These are phyloP conservation scores for Chymomyza amoena DNA, from an alignment of 2,888 invertebrate genomes.

Conservation along the genomic window DNA sequence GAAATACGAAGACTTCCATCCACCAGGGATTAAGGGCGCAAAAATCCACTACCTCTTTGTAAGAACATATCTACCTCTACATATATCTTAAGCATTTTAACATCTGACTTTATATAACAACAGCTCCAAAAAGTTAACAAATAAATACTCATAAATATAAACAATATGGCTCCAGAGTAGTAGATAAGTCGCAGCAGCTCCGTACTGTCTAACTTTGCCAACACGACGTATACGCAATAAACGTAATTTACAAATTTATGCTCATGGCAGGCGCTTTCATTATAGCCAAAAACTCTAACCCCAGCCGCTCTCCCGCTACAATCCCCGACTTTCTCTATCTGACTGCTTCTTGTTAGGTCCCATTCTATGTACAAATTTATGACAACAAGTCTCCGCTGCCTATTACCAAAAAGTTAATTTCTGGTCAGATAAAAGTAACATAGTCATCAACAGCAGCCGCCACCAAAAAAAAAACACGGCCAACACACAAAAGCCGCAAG, in stretches of 20 bases:
- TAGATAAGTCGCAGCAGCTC: background rate
- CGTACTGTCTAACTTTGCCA: background rate
- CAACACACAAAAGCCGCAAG: constrained; percentile 1
- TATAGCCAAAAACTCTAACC: background rate
- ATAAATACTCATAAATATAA: background rate
- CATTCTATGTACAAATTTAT: constrained; percentile 41
- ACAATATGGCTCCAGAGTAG: background rate
- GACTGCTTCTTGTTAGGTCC: constrained; percentile 17
- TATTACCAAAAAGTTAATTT: constrained; percentile 43
- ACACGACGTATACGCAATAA: constrained; percentile 6
- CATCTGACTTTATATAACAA: background rate
- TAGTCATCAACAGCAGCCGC: constrained; percentile 31
- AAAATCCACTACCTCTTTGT: no score
- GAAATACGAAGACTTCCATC: no score
- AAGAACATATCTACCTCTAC: no score
- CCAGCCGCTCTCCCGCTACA: background rate
- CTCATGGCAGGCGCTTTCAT: background rate
- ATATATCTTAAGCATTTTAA: background rate
- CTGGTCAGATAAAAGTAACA: constrained; percentile 49
- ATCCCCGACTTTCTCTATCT: background rate
- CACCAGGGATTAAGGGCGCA: no score
- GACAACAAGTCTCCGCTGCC: constrained; percentile 13
- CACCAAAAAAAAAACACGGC: constrained; percentile 1
- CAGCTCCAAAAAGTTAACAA: background rate
- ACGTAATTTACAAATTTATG: constrained; percentile 10